Evolutionary conservation across 2,113 vertebrate species (phyloP).

Genomic region (Saiga tatarica): DNA sequence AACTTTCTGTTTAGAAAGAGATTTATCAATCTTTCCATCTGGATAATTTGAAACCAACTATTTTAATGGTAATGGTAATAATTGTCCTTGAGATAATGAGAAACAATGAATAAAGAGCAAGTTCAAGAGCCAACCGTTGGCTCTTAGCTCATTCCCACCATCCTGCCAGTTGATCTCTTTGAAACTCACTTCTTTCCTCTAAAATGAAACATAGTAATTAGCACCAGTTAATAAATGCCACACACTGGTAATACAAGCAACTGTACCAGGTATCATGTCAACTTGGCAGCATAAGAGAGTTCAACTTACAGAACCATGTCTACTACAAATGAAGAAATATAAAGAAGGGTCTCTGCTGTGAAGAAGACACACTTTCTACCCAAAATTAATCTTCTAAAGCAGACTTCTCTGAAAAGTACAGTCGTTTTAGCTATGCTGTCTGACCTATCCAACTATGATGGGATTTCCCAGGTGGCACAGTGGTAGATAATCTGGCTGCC

Average conservation of each 20-base stretch:
- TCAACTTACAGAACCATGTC: background rate
- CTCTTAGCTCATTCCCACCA: background rate
- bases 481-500: background rate
- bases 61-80: background rate
- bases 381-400: background rate
- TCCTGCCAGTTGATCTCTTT: constrained; percentile 16
- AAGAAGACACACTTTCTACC: background rate
- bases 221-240: background rate
- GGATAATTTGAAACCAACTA: background rate
- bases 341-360: background rate
- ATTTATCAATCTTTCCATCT: background rate
- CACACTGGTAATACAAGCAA: background rate
- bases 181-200: constrained; percentile 7
- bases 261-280: background rate
- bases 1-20: background rate
- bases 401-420: background rate
- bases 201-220: background rate
- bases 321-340: background rate
- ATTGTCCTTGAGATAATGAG: constrained; percentile 21
- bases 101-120: background rate
- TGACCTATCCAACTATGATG: background rate
- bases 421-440: background rate
- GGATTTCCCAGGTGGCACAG: background rate
- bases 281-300: background rate
- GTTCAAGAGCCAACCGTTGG: background rate